Evolutionary conservation across 2,797 vertebrate species (phyloP), one percentile per base, ranked within the genome.

Genomic region (Graptemys geographica): DNA sequence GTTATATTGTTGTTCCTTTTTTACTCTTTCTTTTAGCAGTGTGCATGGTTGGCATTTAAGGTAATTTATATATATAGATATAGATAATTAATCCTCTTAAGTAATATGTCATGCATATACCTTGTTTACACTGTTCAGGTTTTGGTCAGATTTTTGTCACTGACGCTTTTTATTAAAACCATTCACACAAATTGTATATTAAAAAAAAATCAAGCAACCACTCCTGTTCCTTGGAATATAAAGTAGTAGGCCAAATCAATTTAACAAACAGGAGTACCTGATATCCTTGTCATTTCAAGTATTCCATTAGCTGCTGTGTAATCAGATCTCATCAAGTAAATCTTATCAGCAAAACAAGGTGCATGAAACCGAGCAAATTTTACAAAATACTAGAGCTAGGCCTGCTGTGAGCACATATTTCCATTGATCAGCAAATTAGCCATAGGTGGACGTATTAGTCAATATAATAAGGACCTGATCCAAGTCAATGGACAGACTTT

Each of bases 281-380:
- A 5, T 37, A 19, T 56, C 84, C 49, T 69, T 90, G 56, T 57
- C 33, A 49, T 92, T 94, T 91, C 91, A 88, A 55, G 59, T 89
- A 86, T 41, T 95, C 55, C 8, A 16, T 92, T 88, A 94, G 16
- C 56, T 84, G 15, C 81, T 81, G 7, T 82, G 19, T 91, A 96
- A 65, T 83, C 84, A 82, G 80, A 86, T 82, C 65, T 85, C 53
- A 83, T 90, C 37, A 87, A 89, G 85, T 88, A 51, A 65, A 94
- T 89, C 89, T 81, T 83, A 59, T 9, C 41, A 84, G 53, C 72
- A 78, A 57, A 94, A 55, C 11, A 69, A 90, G 41, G 8, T 55
- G 15, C 56, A 18, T 91, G 83, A 87, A 87, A 88, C 23, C 4
- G 5, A 85, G 55, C 81, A 72, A 79, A 90, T 23, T 4, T 89